Evolutionary conservation across 2,797 vertebrate species (phyloP).

Genomic region (Spinus olivaceus): DNA sequence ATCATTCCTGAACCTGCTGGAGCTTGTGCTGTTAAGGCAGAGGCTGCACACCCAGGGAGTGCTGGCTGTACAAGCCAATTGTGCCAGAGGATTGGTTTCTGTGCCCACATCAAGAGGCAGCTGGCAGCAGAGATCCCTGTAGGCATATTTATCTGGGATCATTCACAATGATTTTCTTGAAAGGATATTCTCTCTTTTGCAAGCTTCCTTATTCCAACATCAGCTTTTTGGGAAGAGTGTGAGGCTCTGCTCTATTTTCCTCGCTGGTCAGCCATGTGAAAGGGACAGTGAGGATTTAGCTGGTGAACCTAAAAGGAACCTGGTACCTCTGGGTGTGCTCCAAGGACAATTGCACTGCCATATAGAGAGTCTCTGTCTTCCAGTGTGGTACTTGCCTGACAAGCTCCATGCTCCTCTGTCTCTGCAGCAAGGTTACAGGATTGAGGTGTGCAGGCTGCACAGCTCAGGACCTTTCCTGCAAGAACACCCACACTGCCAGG

Average conservation of each 20-base stretch:
- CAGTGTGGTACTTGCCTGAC: not conserved
- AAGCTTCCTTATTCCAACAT: not conserved
- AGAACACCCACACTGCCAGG: not conserved
- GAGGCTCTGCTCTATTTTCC: not conserved
- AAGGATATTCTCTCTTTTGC: not conserved
- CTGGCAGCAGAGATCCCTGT: not conserved
- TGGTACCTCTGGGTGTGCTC: not conserved
- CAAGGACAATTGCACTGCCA: not conserved
- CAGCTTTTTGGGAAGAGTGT: not conserved
- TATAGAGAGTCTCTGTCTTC: not conserved
- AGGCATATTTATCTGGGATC: not conserved
- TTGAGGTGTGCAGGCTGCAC: not conserved
- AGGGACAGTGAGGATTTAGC: not conserved
- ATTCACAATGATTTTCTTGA: not conserved
- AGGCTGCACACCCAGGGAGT: not conserved
- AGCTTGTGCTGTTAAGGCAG: not conserved
- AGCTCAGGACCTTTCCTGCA: not conserved
- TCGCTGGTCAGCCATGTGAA: fast-evolving
- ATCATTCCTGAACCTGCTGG: not conserved
- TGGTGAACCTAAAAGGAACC: not conserved
- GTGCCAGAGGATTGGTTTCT: not conserved
- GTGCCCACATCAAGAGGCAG: not conserved
- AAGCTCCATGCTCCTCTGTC: not conserved
- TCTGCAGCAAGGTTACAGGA: not conserved
- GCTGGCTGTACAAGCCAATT: not conserved